Evolutionary conservation across 2,888 invertebrate genomes (phyloP).

Genomic region (Aelia acuminata): DNA sequence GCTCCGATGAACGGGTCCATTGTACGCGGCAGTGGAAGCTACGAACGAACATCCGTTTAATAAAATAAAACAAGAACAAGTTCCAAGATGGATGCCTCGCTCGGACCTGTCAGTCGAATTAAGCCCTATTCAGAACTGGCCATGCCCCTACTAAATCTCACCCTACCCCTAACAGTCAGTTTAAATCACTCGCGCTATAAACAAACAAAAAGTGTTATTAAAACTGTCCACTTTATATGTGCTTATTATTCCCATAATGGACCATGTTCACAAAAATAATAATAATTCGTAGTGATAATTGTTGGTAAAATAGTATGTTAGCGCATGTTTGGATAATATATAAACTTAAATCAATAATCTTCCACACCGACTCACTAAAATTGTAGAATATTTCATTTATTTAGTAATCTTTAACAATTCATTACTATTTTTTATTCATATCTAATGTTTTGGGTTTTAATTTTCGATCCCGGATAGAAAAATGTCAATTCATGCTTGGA

Average conservation of each 20-base stretch:
- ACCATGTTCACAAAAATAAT: too few species aligned
- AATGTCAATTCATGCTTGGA: too few species aligned
- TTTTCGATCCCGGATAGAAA: too few species aligned
- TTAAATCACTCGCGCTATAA: neutral
- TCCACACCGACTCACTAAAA: too few species aligned
- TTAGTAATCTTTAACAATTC: too few species aligned
- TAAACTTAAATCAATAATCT: too few species aligned
- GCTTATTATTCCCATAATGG: neutral
- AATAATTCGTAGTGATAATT: too few species aligned
- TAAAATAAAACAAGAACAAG: slow-evolving; percentile 4
- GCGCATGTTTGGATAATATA: too few species aligned
- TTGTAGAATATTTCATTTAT: too few species aligned
- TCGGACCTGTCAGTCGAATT: slow-evolving; percentile 2
- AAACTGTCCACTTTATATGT: neutral
- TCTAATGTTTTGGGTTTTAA: too few species aligned
- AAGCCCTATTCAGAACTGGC: neutral
- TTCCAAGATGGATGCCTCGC: slow-evolving; percentile 13
- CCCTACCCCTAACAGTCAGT: neutral
- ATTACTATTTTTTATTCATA: too few species aligned
- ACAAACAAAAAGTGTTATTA: neutral
- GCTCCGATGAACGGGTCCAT: neutral
- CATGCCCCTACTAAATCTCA: neutral
- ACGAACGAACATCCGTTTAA: neutral
- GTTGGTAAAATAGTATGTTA: too few species aligned
- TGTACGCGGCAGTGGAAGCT: neutral